Conservation (phyloP, 2,113 vertebrate genomes). For the Pogonocichla stellata region DNA sequence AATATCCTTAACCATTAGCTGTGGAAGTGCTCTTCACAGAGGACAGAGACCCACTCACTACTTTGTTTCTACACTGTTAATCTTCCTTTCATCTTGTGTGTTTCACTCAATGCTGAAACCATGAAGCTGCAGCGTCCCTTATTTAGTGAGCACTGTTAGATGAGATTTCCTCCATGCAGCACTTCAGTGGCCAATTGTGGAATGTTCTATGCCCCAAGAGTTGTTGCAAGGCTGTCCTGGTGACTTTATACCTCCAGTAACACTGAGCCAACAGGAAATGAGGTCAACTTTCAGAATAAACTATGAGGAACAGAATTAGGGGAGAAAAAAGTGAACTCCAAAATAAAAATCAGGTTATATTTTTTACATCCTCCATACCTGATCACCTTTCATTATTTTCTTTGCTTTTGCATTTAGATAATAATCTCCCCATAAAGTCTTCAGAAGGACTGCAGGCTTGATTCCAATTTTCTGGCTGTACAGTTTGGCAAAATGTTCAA, state of each 20-base stretch:
- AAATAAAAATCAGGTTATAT: not conserved
- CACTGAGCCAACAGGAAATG: not conserved
- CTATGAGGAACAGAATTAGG: not conserved
- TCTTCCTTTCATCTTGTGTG: too few relatives aligned
- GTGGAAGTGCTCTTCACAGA: not conserved
- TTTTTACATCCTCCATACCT: constrained; percentile 75
- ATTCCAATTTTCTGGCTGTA: constrained; percentile 94
- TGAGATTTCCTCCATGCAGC: not conserved
- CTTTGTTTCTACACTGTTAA: not conserved
- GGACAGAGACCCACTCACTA: not conserved
- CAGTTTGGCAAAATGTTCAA: constrained; percentile 89
- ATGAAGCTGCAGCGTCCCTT: not conserved
- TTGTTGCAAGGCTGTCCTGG: not conserved
- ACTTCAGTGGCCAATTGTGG: not conserved
- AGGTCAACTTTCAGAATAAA: not conserved
- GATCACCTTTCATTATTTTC: constrained; percentile 94
- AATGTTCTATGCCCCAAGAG: not conserved
- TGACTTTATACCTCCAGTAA: not conserved
- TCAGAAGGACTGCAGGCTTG: constrained; percentile 81
- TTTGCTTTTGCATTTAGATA: constrained; percentile 91
- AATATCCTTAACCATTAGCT: not conserved
- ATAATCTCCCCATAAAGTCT: constrained; percentile 96
- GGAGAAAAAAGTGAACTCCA: not conserved
- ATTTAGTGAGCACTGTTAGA: not conserved
- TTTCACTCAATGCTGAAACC: not conserved